Evolutionary conservation across 2,797 vertebrate genomes (phyloP), one percentile per base, ranked within the genome.

Genomic region (Mormyrops attenuatus): DNA sequence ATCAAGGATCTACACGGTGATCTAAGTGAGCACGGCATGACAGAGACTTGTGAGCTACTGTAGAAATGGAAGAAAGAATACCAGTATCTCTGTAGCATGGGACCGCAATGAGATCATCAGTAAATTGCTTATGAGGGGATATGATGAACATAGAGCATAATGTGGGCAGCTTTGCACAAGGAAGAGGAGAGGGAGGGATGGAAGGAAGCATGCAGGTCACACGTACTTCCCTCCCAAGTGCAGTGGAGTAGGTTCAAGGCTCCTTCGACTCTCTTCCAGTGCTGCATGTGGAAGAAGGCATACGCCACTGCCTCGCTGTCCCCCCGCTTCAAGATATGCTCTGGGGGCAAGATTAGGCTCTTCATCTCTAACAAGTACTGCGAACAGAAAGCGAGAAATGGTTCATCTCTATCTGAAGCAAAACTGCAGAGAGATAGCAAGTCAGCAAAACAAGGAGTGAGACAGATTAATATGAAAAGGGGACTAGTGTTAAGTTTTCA

Each of bases 341-440:
- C 99, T 92, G 99, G 98, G 92, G 99, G 99, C 92, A 99, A 96
- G 94, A 99, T 98, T 90, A 99, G 95, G 94, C 99, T 99, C 95
- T 99, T 99, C 99, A 99, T 99, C 95, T 99, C 99, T 95, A 99
- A 95, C 92, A 99, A 96, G 95, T 99, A 99, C 99, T 99, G 91
- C 6, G 94, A 93, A 88, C 89, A 93, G 85, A 93, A 93, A 85
- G 49, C 22, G 4, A 53, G 3, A 53, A 5, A 53, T 26, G 50
- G 47, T 26, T 30, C 84, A 85, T 85, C 84, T 85, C 84, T 20
- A 53, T 30, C 84, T 22, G 26, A 52, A 80, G 73, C 34, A 20
- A 41, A 15, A 34, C 80, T 26, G 80, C 38, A 82, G 41, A 82
- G 41, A 49, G 47, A 47, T 1, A 20, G 7, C 47, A 50, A 15